phyloP scores from a whole-genome alignment of 2,888 invertebrate species.

The Argyresthia albistria region DNA sequence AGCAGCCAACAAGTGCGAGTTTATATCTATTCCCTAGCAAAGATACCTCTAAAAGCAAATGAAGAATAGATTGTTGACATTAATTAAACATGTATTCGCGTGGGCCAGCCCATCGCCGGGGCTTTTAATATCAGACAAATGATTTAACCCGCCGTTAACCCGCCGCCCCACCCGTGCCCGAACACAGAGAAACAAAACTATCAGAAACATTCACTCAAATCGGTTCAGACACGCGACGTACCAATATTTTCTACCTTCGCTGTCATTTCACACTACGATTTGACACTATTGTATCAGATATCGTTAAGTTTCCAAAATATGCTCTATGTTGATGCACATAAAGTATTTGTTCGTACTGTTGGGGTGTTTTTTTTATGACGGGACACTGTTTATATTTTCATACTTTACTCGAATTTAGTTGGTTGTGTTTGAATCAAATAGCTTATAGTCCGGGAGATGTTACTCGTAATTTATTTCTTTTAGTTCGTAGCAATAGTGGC shows the following conservation, averaged over 20 bases:
- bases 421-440: constrained; percentile 34
- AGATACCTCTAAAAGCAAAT: too few relatives aligned
- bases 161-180: background rate
- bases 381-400: constrained; percentile 34
- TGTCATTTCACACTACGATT: constrained; percentile 62
- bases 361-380: constrained; percentile 29
- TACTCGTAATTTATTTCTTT: too few relatives aligned
- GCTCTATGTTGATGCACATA: constrained; percentile 13
- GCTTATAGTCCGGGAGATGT: background rate
- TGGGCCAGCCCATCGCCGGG: too few relatives aligned
- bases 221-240: constrained; percentile 45
- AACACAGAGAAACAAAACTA: background rate
- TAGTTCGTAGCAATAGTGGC: too few relatives aligned
- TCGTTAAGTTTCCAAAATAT: constrained; percentile 24
- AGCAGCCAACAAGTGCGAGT: too few relatives aligned
- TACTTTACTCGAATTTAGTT: constrained; percentile 34
- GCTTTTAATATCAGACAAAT: background rate
- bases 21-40: too few relatives aligned
- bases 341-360: constrained; percentile 14
- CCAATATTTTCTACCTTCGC: constrained; percentile 29
- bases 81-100: too few relatives aligned
- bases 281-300: constrained; percentile 40
- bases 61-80: too few relatives aligned
- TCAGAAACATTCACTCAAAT: constrained; percentile 23
- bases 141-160: background rate